Base-by-base conservation (phyloP, 2,888 invertebrate species). In the Trachelus troglodyta region DNA sequence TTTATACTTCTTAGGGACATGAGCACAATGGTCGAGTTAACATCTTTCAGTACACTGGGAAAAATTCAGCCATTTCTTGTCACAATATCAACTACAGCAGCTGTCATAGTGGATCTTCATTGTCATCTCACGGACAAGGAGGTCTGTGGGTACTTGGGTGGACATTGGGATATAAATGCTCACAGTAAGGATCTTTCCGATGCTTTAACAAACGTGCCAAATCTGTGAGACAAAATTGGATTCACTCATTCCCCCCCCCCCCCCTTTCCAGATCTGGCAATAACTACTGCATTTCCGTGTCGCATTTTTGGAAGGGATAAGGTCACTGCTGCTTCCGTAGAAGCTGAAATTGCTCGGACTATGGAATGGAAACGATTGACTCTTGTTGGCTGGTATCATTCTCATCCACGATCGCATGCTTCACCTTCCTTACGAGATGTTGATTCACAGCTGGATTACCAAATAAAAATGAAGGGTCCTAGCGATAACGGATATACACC, bases 311-410 rank as follows among this genome's bases (percentile, higher is more conserved):
- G 97, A 82, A 95, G 94, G 81, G 98, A 98, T 89, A 94, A 94
- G 76, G 95, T 95, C 80, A 95, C 95, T 80, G 95, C 96, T 68
- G 94, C 95, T 6, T 93, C 96, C 79, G 95, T 97, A 0, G 97
- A 97, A 90, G 92, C 94, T 11, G 96, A 96, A 92, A 97, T 98
- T 86, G 96, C 96, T 80, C 95, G 95, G 90, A 94, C 95, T 78
- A 96, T 98, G 92, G 96, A 97, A 88, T 95, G 95, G 87, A 94
- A 96, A 86, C 96, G 97, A 77, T 93, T 98, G 69, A 94, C 95
- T 6, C 92, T 98, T 12, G 96, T 98, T 4, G 98, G 98, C 11
- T 98, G 98, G 98, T 98, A 98, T 92, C 98, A 98, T 92, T 98
- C 98, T 12, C 98, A 98, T 92, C 97, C 98, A 0, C 94, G 95